Base-by-base conservation (phyloP, 2,113 vertebrate genomes). In the Coryphaenoides rupestris region DNA sequence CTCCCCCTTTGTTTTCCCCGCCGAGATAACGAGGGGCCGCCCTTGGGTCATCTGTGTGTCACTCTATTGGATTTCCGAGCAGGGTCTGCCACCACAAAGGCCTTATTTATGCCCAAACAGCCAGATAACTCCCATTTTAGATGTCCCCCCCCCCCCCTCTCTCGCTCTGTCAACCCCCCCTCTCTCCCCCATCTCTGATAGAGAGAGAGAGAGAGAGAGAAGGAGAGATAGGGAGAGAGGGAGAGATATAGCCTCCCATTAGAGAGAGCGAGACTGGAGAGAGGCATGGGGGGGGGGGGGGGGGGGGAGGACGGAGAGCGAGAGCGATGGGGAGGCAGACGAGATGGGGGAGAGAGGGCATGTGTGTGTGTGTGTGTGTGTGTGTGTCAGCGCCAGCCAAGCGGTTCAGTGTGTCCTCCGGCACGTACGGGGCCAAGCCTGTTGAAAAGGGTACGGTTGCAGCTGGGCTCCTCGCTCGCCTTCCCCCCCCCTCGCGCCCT, bases 391-490 rank as follows among this genome's bases (percentile, higher is more conserved):
- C 17, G 33, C 33, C 13, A 40, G 33, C 9, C 2, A 12, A 40
- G 33, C 33, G 13, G 33, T 40, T 40, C n/a, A 60, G 45, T 14
- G 19, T 47, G 45, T 60, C 60, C 54, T 60, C 54, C 55, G 1
- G 4, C 58, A 23, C 23, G 23, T 21, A 47, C 26, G 52, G n/a
- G n/a, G n/a, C 63, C 63, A 58, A 3, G 28, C 22, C 66, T 57
- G 28, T 59, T 60, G 33, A 62, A 72, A 64, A 68, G 17, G 17
- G 65, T 65, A 71, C 65, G 72, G 65, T 72, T 74, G 55, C n/a
- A 57, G 68, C 68, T 10, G 23, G 64, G 68, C 15, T 21, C 40
- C 61, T 50, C 54, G 46, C n/a, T n/a, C n/a, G n/a, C n/a, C n/a
- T n/a, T n/a, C n/a, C n/a, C 21, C 46, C n/a, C 65, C 61, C 47